phyloP scores from a whole-genome alignment of 1,140 invertebrate species.

The Calosoma granatense region DNA sequence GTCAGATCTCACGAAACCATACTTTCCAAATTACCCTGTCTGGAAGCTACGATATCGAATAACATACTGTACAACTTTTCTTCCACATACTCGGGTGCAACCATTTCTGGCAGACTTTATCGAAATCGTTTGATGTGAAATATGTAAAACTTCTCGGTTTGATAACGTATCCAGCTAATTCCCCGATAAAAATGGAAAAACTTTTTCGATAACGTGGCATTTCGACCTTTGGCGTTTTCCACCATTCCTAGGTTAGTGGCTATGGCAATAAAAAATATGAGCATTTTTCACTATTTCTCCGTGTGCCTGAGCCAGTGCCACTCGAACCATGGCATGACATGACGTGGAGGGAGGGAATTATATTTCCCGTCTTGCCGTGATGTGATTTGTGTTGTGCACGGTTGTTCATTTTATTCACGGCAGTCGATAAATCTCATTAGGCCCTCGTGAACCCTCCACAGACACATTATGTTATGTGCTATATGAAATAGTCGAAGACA shows the following conservation, averaged over 20 bases:
- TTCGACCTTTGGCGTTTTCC: too few species aligned
- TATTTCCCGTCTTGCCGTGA: not conserved
- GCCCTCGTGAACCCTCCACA: not conserved
- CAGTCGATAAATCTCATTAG: slow-evolving; percentile 1
- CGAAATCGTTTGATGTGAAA: too few species aligned
- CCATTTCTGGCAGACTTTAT: too few species aligned
- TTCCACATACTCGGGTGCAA: too few species aligned
- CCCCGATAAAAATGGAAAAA: too few species aligned
- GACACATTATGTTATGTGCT: not conserved
- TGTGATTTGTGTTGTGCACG: not conserved
- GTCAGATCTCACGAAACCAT: too few species aligned
- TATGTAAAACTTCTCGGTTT: too few species aligned
- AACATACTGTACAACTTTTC: too few species aligned
- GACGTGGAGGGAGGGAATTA: not conserved
- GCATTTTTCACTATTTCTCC: not conserved
- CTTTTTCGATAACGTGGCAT: too few species aligned
- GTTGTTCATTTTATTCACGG: not conserved
- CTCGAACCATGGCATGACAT: not conserved
- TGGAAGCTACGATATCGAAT: too few species aligned
- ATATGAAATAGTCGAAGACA: not conserved
- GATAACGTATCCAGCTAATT: too few species aligned
- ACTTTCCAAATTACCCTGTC: too few species aligned
- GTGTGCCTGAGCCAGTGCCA: not conserved
- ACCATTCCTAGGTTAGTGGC: not conserved
- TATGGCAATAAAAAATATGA: not conserved